Base-by-base conservation (phyloP, 2,113 vertebrate genomes). In the Mesitornis unicolor region DNA sequence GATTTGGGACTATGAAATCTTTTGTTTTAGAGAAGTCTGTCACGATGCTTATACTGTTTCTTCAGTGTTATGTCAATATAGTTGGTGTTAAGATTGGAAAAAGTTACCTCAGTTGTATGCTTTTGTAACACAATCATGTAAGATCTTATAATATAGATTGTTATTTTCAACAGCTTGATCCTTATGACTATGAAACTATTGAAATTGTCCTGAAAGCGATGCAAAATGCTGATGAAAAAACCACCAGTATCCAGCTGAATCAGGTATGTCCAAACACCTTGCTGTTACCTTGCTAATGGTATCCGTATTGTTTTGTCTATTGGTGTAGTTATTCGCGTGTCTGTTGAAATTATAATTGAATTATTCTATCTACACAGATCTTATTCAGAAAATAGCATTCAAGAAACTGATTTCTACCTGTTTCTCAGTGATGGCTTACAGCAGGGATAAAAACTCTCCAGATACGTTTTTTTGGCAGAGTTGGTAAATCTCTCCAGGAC, bases 121-220 rank as follows among this genome's bases (percentile, higher is more conserved):
- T 79, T 54, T 87, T 68, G 7, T n/a, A 35, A 88, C n/a, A 64
- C 12, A 79, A 65, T 65, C 16, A 35, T 26, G 2, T 12, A 28
- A 60, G 7, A 42, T 7, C 26, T 84, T 42, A 24, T 47, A 36
- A 92, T 79, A n/a, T 1, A 48, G 4, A 33, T 65, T 0, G 4
- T 81, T 96, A 17, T 77, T 82, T 86, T 94, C n/a, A 93, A 51
- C 98, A 99, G 99, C 98, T 99, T 95, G 99, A 99, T 95, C 99
- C 99, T 11, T 99, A 99, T 84, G 99, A 99, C 92, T 99, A 99
- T 24, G 99, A 99, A 97, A 98, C 98, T 94, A 99, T 99, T 47
- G 99, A 99, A 95, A 97, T 98, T 45, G 96, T 99, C 86, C 97
- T 99, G 79, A 98, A 98, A 92, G 98, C 99, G 89, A 98, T 99